phyloP scores from a whole-genome alignment of 2,888 invertebrate species.

The Ormia ochracea region DNA sequence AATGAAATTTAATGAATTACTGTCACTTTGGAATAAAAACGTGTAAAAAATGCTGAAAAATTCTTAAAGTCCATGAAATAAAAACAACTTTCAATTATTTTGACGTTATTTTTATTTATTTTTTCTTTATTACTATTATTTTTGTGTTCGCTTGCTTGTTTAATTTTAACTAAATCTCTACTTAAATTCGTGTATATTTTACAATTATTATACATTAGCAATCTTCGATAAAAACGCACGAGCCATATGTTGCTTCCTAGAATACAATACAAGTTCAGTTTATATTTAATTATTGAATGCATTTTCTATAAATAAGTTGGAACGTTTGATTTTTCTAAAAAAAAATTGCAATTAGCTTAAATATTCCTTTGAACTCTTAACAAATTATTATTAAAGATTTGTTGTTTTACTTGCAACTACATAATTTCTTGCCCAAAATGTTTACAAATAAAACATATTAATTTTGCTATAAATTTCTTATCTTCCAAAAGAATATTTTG shows the following conservation, averaged over 20 bases:
- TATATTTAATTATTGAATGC: not conserved
- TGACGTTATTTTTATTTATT: conserved; percentile 6
- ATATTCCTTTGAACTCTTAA: too few species aligned
- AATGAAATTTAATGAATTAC: not conserved
- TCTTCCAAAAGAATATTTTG: too few species aligned
- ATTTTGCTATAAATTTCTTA: too few species aligned
- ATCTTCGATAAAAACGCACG: not conserved
- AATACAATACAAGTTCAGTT: not conserved
- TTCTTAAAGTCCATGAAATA: not conserved
- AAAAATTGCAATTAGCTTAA: too few species aligned
- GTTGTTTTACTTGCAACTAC: too few species aligned
- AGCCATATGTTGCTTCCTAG: not conserved
- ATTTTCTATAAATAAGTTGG: too few species aligned
- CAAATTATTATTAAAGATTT: too few species aligned
- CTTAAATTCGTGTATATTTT: too few species aligned
- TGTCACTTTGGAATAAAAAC: not conserved
- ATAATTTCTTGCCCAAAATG: too few species aligned
- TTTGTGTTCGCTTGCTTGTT: not conserved
- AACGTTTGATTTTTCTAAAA: too few species aligned
- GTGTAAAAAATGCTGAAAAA: too few species aligned
- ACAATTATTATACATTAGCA: conserved; percentile 5
- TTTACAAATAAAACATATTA: too few species aligned
- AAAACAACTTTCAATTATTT: conserved; percentile 22
- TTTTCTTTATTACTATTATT: conserved; percentile 9
- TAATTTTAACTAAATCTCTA: conserved; percentile 14